Evolutionary conservation across 2,113 vertebrate genomes (phyloP).

Genomic region (Aegithalos caudatus): DNA sequence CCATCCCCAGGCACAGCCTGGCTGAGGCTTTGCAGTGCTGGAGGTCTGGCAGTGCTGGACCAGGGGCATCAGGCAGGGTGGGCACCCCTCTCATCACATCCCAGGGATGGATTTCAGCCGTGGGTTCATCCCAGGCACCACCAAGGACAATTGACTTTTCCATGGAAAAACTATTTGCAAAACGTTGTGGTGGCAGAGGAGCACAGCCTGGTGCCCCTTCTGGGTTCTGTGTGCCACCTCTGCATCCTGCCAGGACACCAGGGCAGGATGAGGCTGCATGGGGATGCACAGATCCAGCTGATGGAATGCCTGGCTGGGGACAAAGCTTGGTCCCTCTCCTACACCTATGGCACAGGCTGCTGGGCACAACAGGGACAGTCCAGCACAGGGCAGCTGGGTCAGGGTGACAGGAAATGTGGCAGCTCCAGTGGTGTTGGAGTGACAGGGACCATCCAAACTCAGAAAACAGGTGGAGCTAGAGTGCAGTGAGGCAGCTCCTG

Average conservation of each 20-base stretch:
- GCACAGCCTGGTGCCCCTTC: neutral
- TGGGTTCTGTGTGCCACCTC: neutral
- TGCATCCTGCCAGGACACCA: neutral
- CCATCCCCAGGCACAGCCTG: neutral
- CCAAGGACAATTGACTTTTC: neutral
- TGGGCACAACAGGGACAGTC: rapidly evolving
- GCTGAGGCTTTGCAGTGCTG: rapidly evolving
- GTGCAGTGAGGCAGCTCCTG: rapidly evolving
- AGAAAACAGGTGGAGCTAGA: rapidly evolving
- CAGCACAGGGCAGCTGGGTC: rapidly evolving
- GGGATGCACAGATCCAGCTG: neutral
- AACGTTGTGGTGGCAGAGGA: neutral
- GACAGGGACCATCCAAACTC: neutral
- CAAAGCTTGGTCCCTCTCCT: neutral
- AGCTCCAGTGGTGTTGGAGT: neutral
- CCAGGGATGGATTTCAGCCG: neutral
- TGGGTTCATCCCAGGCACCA: neutral
- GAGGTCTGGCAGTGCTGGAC: neutral
- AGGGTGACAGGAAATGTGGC: rapidly evolving
- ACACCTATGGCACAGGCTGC: neutral
- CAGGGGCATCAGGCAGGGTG: neutral
- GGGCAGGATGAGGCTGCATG: rapidly evolving
- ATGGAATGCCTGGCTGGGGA: neutral
- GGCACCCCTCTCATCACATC: neutral
- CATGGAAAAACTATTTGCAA: neutral